Evolutionary conservation across 2,113 vertebrate genomes (phyloP).

Genomic region (Cepphus grylle): DNA sequence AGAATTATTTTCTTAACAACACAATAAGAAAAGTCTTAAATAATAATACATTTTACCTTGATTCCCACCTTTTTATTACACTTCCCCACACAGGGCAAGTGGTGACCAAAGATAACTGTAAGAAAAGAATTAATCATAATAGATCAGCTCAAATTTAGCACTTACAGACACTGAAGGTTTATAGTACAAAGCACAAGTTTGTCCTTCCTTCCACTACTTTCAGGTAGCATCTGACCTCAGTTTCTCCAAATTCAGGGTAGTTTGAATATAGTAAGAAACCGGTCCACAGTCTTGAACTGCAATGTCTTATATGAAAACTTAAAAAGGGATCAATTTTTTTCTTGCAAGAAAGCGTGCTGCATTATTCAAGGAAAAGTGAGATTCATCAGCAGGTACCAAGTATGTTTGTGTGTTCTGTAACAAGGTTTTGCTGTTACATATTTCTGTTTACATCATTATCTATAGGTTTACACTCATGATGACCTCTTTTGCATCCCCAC

Average conservation of each 20-base stretch:
- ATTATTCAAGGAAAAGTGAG: not conserved
- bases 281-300: not conserved
- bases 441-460: not conserved
- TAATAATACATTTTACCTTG: not conserved
- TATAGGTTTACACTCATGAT: not conserved
- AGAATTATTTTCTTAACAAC: constrained; percentile 5
- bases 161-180: not conserved
- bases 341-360: not conserved
- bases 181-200: not conserved
- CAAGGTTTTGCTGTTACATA: not conserved
- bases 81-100: not conserved
- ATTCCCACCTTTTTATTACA: not conserved
- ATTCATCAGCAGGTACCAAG: too few species aligned
- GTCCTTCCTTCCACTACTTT: not conserved
- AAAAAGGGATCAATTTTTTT: not conserved
- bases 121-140: not conserved
- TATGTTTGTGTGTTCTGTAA: not conserved
- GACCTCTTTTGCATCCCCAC: not conserved
- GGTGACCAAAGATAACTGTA: not conserved
- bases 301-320: not conserved
- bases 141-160: not conserved
- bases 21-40: not conserved
- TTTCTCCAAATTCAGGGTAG: not conserved
- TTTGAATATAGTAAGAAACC: not conserved
- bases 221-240: not conserved